Base-by-base conservation (phyloP, 37 sponge, comb jelly and placozoan genomes). In the Haliclona indistincta region DNA sequence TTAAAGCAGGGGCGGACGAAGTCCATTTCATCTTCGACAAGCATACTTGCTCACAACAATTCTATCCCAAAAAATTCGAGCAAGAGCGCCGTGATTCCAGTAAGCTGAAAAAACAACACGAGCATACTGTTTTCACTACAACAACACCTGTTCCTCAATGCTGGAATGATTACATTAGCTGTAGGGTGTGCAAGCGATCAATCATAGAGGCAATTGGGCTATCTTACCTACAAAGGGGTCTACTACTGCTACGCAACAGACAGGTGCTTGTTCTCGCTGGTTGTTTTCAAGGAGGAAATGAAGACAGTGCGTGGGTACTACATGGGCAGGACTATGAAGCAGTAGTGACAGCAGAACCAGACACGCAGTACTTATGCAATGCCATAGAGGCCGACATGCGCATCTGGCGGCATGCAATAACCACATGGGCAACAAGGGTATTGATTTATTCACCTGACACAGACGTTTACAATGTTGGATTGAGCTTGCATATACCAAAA, bases 1-100 rank as follows among this genome's bases (percentile, higher is more conserved):
- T 54, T 37, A 67, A 63, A 54, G 53, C 41, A 36, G 79, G 70
- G 26, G 38, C 70, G 3, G 32, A 23, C 6, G 60, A 78, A 58
- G 73, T 81, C 2, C 73, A 81, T 45, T 70, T 81, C 41, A n/a
- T 81, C 22, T 81, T 81, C 62, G 81, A 81, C 54, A 61, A 81
- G 28, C 74, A 37, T 22, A 64, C 65, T 20, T 36, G 54, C 4
- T 29, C 53, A 19, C 47, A 43, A 43, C 11, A 4, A 2, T 32
- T 38, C 54, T 71, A 61, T 60, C 81, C 81, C 10, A 81, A 81
- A 67, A 20, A 55, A 7, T 81, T 63, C 62, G 81, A 70, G 71
- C 52, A 61, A 28, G 3, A 3, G 4, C 63, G 61, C 2, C 23
- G 81, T 70, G 63, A 71, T 44, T 10, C 52, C 1, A 68, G n/a